Base-by-base conservation (phyloP, 2,888 invertebrate genomes). In the Polyommatus icarus region DNA sequence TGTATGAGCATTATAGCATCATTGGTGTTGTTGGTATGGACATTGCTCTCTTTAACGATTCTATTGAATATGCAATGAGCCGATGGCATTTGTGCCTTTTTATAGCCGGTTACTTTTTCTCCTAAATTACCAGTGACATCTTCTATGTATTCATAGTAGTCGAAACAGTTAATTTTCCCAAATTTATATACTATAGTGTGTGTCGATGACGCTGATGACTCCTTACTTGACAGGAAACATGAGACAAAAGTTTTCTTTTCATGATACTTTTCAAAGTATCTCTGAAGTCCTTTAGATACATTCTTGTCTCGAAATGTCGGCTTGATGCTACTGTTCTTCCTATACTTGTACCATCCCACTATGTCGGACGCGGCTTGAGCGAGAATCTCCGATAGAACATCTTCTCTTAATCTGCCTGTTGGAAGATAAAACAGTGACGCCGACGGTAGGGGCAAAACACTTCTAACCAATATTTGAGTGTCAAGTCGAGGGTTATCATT, bases 261-360 rank as follows among this genome's bases (percentile, higher is more conserved):
- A 80, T 93, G 90, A 79, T 91, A 88, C 76, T 93, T 91, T 82
- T 91, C 90, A 85, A 96, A 96, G 80, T 95, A 92, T 71, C 95
- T 93, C 79, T 95, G 93, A 71, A 96, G 89, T 75, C 95, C 95
- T 87, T 95, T 95, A 77, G 96, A 95, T 80, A 96, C 90, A 80
- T 95, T 86, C 88, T 95, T 95, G 81, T 96, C 96, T 79, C 96
- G 89, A 80, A 96, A 90, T 1, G 96, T 95, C n/a, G 95, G 94
- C 82, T 92, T 93, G 40, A 95, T 90, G 71, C 89, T 90, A 76
- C 91, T 91, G 77, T 95, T 93, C 81, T 93, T 92, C 81, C 95
- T 94, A 84, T 95, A 96, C 86, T 95, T 95, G 85, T 96, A 96
- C 96, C 96, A 96, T 36, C 96, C 96, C 12, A 96, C 95, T 32